A percentile compares a stretch with the other conserved stretches of the same genome.
phyloP scores from a whole-genome alignment of 2,888 invertebrate genomes.

The Baccha elongata region DNA sequence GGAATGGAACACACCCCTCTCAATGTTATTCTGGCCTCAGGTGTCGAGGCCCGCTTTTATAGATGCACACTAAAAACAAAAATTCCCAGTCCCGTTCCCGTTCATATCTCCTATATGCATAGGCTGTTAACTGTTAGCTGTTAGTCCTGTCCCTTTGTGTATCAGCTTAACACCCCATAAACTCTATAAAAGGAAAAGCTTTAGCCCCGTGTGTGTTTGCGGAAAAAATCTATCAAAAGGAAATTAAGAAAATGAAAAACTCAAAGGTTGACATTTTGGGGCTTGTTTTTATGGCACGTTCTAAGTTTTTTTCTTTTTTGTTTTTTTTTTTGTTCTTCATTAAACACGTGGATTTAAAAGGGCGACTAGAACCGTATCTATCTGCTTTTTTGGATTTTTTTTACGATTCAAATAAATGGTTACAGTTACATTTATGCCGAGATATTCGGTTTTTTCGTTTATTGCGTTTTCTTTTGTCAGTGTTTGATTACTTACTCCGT shows the following conservation, averaged over 20 bases:
- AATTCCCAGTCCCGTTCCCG: constrained; percentile 17
- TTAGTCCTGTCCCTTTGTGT: constrained; percentile 30
- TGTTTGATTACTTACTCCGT: constrained; percentile 64
- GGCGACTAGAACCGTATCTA: constrained; percentile 8
- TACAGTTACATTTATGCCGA: constrained; percentile 42
- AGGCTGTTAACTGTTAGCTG: constrained; percentile 10
- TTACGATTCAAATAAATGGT: constrained; percentile 47
- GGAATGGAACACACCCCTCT: too few relatives aligned
- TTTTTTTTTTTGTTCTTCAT: constrained; percentile 37
- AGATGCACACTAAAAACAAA: constrained; percentile 22
- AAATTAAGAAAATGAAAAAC: constrained; percentile 72
- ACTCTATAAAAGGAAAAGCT: constrained; percentile 29
- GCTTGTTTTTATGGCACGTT: constrained; percentile 46
- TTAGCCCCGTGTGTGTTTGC: background rate
- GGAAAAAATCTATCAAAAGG: constrained; percentile 56
- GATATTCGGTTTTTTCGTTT: constrained; percentile 40
- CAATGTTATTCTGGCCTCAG: constrained; percentile 44
- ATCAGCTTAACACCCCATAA: constrained; percentile 71
- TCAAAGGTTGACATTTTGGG: constrained; percentile 69
- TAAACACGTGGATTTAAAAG: constrained; percentile 40
- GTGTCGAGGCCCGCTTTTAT: constrained; percentile 42
- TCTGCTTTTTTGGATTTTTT: constrained; percentile 38
- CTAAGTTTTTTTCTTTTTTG: constrained; percentile 5
- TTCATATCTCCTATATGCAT: background rate
- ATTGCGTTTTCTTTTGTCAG: constrained; percentile 66